Base-by-base conservation (phyloP, 2,888 invertebrate species). In the Thereva unica region DNA sequence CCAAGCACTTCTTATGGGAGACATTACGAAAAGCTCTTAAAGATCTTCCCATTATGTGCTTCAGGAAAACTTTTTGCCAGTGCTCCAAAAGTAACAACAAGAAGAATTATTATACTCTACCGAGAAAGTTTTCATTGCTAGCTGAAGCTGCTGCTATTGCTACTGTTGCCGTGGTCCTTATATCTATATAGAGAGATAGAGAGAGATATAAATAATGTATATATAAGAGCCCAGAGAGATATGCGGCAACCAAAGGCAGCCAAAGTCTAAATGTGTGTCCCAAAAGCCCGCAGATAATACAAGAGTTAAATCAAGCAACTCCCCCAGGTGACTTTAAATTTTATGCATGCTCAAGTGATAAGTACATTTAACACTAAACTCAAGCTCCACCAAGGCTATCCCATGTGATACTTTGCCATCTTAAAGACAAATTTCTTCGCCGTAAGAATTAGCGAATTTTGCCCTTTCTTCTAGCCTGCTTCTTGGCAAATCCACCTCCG, bases 1-100 rank as follows among this genome's bases (percentile, higher is more conserved):
- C 56, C 66, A 67, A 65, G 49, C 66, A 69, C 66, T 69, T 53
- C 70, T 67, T 66, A 49, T 64, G 68, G 67, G 66, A 70, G 68
- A 71, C 70, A 71, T 71, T 71, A 71, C 68, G 70, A 65, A 69
- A 71, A 71, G 68, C 71, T 69, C 69, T 67, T 66, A 64, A 64
- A 70, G 67, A 70, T 68, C 68, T 70, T 52, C 71, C 70, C 65
- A 67, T 70, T 71, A 70, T 71, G 68, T 71, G 67, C 70, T 71
- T 50, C 23, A 23, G 23, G 56, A 67, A 70, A 71, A 71, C 67
- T 61, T 66, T 69, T 44, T 61, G 53, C 53, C 54, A 45, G 53
- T 64, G 64, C 56, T 55, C 45, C 41, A 47, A 55, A 56, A 47
- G n/a, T n/a, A n/a, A 50, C 49, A 50, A 66, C 66, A 56, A 66